Evolutionary conservation across 2,113 vertebrate genomes (phyloP).

Genomic region (Sorex fumeus): DNA sequence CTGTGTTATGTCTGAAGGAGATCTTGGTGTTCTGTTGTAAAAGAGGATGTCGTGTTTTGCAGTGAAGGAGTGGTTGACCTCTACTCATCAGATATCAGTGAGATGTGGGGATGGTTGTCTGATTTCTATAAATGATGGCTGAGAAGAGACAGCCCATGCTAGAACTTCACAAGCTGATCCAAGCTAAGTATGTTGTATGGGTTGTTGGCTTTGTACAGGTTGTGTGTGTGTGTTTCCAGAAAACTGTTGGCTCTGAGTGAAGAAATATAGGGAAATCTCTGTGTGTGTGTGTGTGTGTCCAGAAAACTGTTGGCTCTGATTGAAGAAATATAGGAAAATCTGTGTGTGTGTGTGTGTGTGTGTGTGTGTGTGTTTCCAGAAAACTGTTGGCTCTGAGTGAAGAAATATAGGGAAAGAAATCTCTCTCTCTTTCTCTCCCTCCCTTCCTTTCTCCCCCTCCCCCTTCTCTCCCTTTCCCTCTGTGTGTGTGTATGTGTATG

Average conservation of each 20-base stretch:
- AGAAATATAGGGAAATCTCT: no score
- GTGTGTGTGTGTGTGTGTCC: neutral
- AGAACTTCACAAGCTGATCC: neutral
- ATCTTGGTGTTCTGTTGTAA: neutral
- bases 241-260: no score
- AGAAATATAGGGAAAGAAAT: no score
- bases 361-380: neutral
- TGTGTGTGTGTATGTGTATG: no score
- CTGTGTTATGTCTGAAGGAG: neutral
- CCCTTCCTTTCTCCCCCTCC: no score
- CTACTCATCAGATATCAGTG: neutral
- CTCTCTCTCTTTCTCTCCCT: no score
- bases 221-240: neutral
- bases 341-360: neutral
- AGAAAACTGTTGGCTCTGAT: no score
- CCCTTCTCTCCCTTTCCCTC: no score
- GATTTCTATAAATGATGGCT: neutral
- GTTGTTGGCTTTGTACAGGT: slow-evolving; percentile 13
- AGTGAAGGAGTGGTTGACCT: neutral
- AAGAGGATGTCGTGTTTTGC: neutral
- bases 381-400: no score
- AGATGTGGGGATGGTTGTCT: neutral
- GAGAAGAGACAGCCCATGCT: no score
- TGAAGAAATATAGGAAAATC: no score
- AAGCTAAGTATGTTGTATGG: neutral